A percentile compares a stretch with the other conserved stretches of the same genome.
Conservation (phyloP, 2,113 vertebrate genomes). For the Rhizomys pruinosus region DNA sequence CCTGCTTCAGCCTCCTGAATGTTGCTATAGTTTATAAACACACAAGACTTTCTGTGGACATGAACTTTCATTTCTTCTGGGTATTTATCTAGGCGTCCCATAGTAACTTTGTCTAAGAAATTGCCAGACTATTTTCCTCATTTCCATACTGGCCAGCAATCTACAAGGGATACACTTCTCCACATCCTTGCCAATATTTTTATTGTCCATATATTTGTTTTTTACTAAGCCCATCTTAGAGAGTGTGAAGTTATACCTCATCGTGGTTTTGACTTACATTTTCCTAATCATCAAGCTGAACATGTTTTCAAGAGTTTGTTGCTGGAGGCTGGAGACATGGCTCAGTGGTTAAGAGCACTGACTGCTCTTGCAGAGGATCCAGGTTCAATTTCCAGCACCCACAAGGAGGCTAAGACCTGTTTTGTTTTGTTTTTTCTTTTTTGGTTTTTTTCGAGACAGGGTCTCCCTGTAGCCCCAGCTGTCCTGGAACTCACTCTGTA, state of each 20-base stretch:
- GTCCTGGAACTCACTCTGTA: too few relatives aligned
- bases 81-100: not conserved
- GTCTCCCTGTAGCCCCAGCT: too few relatives aligned
- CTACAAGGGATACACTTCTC: not conserved
- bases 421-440: too few relatives aligned
- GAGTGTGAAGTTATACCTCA: not conserved
- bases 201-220: not conserved
- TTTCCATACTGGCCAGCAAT: not conserved
- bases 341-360: too few relatives aligned
- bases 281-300: not conserved
- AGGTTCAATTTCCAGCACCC: too few relatives aligned
- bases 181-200: not conserved
- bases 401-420: too few relatives aligned
- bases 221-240: not conserved
- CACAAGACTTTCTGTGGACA: not conserved
- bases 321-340: too few relatives aligned
- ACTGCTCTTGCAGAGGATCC: too few relatives aligned
- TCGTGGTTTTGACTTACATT: not conserved
- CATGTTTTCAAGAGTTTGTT: constrained; percentile 22
- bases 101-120: constrained; percentile 2
- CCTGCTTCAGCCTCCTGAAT: not conserved
- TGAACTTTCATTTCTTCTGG: not conserved
- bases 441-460: too few relatives aligned
- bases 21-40: not conserved
- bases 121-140: constrained; percentile 3